A percentile compares a stretch with the other conserved stretches of the same genome.
Conservation (phyloP, 2,797 vertebrate species). For the Miopithecus talapoin region DNA sequence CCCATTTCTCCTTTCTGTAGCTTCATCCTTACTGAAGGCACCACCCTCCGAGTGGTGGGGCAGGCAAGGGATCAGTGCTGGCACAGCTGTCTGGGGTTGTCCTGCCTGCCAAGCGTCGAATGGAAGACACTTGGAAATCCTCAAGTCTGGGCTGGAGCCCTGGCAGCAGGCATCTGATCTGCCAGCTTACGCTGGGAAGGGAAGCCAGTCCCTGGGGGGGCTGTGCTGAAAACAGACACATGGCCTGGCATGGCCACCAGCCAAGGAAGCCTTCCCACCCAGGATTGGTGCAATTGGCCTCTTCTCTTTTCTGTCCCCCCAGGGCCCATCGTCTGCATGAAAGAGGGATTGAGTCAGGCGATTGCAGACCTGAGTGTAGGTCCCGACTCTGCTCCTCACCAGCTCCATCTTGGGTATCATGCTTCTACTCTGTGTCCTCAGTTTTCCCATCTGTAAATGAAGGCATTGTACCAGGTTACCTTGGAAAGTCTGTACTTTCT, state of each 20-base stretch:
- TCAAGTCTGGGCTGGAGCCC: background rate
- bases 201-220: background rate
- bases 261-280: background rate
- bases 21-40: background rate
- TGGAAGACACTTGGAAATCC: background rate
- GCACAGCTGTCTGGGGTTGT: accelerated
- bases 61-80: background rate
- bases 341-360: background rate
- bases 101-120: accelerated
- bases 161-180: accelerated
- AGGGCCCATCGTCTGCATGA: background rate
- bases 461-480: background rate
- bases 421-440: background rate
- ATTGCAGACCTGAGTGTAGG: background rate
- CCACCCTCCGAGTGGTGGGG: accelerated
- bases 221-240: background rate
- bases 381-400: background rate
- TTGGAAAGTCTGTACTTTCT: background rate
- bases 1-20: background rate
- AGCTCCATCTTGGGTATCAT: background rate
- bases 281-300: background rate
- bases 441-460: background rate
- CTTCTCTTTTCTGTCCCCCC: background rate
- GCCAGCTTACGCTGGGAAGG: background rate
- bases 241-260: accelerated